These are phyloP conservation scores for Metacarcinus magister DNA, from an alignment of 2,888 invertebrate genomes.

Conservation along the genomic window DNA sequence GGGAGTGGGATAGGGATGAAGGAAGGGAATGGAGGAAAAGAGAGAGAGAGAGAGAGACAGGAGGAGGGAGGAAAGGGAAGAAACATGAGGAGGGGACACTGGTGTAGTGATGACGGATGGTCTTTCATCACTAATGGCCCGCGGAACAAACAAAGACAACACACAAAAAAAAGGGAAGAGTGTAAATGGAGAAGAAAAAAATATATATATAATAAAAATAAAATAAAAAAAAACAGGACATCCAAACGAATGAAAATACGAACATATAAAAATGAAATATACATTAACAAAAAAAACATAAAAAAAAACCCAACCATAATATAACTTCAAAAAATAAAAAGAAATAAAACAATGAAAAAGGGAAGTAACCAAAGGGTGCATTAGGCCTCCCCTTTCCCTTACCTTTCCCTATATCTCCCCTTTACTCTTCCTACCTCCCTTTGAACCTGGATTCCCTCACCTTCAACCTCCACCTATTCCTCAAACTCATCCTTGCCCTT, in stretches of 20 bases:
- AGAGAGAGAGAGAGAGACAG: background rate
- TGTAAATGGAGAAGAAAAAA: background rate
- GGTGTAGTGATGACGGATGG: constrained; percentile 19
- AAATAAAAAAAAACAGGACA: background rate
- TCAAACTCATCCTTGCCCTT: background rate
- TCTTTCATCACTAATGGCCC: constrained; percentile 5
- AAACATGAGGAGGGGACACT: background rate
- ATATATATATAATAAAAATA: background rate
- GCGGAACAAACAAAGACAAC: background rate
- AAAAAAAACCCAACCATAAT: background rate
- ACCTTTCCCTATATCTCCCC: background rate
- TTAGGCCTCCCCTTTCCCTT: background rate
- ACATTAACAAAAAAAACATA: background rate
- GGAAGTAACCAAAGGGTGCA: background rate
- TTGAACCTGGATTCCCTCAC: background rate
- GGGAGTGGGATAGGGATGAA: background rate
- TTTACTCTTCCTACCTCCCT: background rate
- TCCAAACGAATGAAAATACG: background rate
- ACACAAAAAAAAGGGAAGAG: background rate
- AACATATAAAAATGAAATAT: background rate
- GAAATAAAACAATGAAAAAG: background rate
- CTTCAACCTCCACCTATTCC: background rate
- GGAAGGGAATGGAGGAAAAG: background rate
- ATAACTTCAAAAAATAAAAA: background rate
- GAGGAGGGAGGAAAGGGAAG: background rate